Evolutionary conservation across 1,140 invertebrate genomes (phyloP).

Genomic region (Heterodera schachtii): DNA sequence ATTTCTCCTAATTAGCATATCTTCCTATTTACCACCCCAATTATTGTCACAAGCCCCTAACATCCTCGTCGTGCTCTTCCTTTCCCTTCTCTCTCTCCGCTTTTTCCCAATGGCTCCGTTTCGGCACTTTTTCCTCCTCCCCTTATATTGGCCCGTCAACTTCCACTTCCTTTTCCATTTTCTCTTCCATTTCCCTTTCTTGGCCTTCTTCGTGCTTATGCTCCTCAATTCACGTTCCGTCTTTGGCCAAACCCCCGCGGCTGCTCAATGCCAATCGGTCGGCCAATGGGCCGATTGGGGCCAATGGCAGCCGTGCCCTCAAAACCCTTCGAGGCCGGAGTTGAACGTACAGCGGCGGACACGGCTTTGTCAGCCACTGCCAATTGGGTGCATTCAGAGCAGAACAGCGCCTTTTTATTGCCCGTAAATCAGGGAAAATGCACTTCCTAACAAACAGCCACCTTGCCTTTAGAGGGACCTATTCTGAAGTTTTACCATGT

Average conservation of each 20-base stretch:
- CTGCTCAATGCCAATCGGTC: background rate
- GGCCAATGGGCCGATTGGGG: conserved; percentile 28
- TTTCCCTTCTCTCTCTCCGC: background rate
- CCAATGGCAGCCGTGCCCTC: conserved; percentile 11
- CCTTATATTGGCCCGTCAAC: background rate
- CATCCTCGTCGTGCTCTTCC: no score
- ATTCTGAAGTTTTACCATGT: conserved; percentile 21
- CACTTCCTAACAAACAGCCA: background rate
- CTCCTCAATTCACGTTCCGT: background rate
- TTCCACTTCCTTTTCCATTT: background rate
- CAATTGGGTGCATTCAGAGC: conserved; percentile 1
- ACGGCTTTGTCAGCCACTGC: conserved; percentile 12
- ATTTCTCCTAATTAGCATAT: no score
- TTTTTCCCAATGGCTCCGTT: background rate
- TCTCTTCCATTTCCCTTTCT: background rate
- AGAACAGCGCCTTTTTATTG: conserved; percentile 10
- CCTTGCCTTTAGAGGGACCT: background rate
- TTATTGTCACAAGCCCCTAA: no score
- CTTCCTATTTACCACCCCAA: no score
- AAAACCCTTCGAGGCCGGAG: background rate
- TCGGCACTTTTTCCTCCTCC: background rate
- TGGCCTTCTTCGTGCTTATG: background rate
- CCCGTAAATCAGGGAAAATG: conserved; percentile 16
- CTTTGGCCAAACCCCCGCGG: background rate
- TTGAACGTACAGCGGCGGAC: conserved; percentile 20